A percentile compares a stretch with the other conserved stretches of the same genome.
phyloP scores from a whole-genome alignment of 2,888 invertebrate genomes.

The Stenurella melanura region DNA sequence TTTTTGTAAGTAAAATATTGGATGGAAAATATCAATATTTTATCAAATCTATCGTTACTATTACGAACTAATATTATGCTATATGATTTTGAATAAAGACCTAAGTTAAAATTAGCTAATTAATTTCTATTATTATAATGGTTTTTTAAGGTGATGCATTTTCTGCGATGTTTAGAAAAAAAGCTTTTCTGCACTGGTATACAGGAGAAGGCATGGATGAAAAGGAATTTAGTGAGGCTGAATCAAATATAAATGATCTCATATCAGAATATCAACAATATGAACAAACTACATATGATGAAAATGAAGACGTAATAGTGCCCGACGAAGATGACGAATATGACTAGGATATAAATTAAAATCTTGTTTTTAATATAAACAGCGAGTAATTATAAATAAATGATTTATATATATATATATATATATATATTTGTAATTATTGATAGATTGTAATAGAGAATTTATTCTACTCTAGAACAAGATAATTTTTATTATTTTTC shows the following conservation, averaged over 20 bases:
- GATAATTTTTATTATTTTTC: no score
- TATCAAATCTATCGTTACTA: no score
- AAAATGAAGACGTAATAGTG: constrained; percentile 71
- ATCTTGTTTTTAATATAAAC: neutral
- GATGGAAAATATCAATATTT: no score
- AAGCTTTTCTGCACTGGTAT: constrained; percentile 87
- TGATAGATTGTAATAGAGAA: no score
- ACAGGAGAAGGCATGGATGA: constrained; percentile 85
- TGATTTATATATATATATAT: no score
- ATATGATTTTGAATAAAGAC: no score
- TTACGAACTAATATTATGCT: no score
- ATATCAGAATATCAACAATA: constrained; percentile 87
- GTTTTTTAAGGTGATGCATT: constrained; percentile 70
- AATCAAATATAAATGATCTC: constrained; percentile 84
- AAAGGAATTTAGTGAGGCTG: constrained; percentile 84
- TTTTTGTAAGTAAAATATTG: no score
- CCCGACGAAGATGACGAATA: constrained; percentile 49
- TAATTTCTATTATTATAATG: neutral
- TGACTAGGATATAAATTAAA: neutral
- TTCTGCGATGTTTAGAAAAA: constrained; percentile 81
- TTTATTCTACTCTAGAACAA: no score
- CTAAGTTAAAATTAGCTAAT: no score
- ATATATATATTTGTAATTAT: no score
- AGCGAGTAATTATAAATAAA: neutral
- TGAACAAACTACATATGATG: constrained; percentile 79